A percentile compares a stretch with the other conserved stretches of the same genome.
Evolutionary conservation across 1,140 invertebrate genomes (phyloP).

Genomic region (Piezodorus guildinii): DNA sequence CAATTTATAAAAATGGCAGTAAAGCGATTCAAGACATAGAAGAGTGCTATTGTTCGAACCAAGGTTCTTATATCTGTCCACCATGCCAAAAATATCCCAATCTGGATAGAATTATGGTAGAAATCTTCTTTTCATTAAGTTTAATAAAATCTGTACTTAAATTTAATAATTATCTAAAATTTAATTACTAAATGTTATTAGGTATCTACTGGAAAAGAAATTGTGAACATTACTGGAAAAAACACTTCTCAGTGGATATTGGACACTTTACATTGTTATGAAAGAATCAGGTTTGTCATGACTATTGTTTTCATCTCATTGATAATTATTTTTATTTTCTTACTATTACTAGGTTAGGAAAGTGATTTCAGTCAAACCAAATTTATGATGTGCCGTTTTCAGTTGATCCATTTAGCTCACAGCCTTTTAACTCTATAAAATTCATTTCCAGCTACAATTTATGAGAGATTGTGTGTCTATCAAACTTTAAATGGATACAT

Average conservation of each 20-base stretch:
- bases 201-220: slow-evolving; percentile 6
- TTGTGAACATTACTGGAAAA: slow-evolving; percentile 10
- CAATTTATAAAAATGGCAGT: too few species aligned
- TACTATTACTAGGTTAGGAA: too few species aligned
- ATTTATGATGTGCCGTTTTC: too few species aligned
- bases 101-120: neutral
- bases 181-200: neutral
- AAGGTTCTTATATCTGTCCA: neutral
- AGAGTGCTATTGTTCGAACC: neutral
- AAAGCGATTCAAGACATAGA: neutral
- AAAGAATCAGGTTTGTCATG: slow-evolving; percentile 7
- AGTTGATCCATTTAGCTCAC: too few species aligned
- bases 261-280: slow-evolving; percentile 2
- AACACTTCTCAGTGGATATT: slow-evolving; percentile 17
- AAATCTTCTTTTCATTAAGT: neutral
- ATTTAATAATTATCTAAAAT: neutral
- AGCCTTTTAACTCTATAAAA: too few species aligned
- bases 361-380: too few species aligned
- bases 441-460: too few species aligned
- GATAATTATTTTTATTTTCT: too few species aligned
- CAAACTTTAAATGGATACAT: too few species aligned
- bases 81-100: neutral
- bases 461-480: too few species aligned
- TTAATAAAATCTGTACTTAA: neutral
- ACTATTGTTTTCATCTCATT: neutral